These are phyloP conservation scores for Cepaea hortensis DNA, from an alignment of 2,888 invertebrate genomes.

Conservation along the genomic window DNA sequence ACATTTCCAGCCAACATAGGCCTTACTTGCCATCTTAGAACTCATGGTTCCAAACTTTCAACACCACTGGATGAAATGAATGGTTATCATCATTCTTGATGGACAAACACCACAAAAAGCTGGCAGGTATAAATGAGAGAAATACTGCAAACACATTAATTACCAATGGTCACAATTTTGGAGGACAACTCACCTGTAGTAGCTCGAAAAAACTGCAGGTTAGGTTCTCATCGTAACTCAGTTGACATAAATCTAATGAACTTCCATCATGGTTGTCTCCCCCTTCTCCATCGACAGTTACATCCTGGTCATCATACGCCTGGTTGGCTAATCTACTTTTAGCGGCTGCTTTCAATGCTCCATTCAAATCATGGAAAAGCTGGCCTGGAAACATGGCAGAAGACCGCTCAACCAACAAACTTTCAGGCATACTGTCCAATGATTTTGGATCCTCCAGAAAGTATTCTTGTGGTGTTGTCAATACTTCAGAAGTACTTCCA, in stretches of 20 bases:
- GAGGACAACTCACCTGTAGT: background rate
- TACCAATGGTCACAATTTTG: too few relatives aligned
- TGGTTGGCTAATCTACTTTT: background rate
- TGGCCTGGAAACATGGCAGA: background rate
- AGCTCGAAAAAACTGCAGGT: conserved; percentile 11
- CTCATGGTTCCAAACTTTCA: too few relatives aligned
- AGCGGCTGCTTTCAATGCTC: background rate
- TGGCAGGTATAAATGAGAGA: too few relatives aligned
- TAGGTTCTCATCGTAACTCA: conserved; percentile 21
- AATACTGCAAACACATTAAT: too few relatives aligned
- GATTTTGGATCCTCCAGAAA: background rate
- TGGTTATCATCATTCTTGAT: too few relatives aligned
- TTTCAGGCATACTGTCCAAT: background rate
- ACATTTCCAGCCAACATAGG: too few relatives aligned
- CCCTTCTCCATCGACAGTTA: conserved; percentile 14
- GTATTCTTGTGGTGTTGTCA: background rate
- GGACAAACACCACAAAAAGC: too few relatives aligned
- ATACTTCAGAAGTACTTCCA: background rate
- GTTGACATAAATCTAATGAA: background rate
- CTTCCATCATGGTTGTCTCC: background rate
- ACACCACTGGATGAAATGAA: too few relatives aligned
- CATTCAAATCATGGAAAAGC: background rate
- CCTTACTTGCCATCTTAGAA: too few relatives aligned
- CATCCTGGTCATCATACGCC: background rate
- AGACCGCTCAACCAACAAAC: background rate